Conservation (phyloP, 2,888 invertebrate species). For the Cactoblastis cactorum region DNA sequence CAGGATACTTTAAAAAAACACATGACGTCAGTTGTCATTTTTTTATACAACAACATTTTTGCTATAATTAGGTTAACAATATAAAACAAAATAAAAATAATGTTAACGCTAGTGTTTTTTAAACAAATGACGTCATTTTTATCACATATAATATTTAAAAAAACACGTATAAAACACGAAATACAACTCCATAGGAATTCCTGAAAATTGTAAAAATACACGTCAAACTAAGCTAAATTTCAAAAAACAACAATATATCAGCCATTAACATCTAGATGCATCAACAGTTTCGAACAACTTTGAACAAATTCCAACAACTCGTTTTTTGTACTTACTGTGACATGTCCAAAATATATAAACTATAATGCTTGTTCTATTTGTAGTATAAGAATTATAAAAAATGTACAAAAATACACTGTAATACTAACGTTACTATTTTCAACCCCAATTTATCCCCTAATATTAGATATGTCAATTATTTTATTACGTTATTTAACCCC, state of each 20-base stretch:
- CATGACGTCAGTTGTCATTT: no score
- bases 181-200: constrained; percentile 1
- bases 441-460: no score
- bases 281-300: neutral
- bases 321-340: constrained; percentile 8
- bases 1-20: no score
- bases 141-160: neutral
- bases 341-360: neutral
- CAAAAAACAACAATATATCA: constrained; percentile 10
- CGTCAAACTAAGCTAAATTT: constrained; percentile 11
- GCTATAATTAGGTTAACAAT: no score
- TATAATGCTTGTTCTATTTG: neutral
- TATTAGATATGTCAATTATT: no score
- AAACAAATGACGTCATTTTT: neutral
- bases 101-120: no score
- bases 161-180: constrained; percentile 8
- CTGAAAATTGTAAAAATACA: constrained; percentile 12
- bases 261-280: constrained; percentile 8
- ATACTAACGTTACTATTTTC: no score
- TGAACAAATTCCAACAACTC: neutral
- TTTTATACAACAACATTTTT: no score
- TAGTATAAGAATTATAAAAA: no score
- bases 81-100: no score
- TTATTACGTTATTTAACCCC: no score
- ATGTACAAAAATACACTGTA: no score